Percentiles rank a stretch among this genome's conserved stretches.
phyloP scores from a whole-genome alignment of 2,888 invertebrate species.

The Catonia carolina region DNA sequence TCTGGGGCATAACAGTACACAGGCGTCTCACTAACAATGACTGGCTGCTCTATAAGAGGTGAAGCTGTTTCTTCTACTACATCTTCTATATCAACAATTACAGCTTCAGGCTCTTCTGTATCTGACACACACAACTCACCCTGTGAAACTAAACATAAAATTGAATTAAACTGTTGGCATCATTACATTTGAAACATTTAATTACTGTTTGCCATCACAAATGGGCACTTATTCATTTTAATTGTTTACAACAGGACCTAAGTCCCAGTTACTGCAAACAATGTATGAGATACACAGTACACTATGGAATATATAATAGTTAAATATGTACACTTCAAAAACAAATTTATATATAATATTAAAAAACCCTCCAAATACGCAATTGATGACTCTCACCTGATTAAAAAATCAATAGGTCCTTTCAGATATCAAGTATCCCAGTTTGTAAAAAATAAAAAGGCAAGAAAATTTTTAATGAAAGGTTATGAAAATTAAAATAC shows the following conservation, averaged over 20 bases:
- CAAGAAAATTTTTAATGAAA: neutral
- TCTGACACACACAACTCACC: constrained; percentile 1
- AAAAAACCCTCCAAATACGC: no score
- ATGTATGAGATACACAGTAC: no score
- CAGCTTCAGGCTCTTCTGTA: constrained; percentile 57
- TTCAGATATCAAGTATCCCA: no score
- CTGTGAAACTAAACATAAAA: neutral
- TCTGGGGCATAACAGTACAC: constrained; percentile 61
- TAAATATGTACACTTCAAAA: no score
- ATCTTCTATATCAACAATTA: constrained; percentile 74
- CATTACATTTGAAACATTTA: neutral
- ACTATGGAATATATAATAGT: no score
- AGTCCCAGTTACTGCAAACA: no score
- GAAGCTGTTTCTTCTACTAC: constrained; percentile 73
- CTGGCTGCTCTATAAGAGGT: constrained; percentile 58
- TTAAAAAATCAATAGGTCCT: no score
- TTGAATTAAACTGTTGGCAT: neutral
- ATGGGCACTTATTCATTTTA: no score
- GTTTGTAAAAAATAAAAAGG: neutral
- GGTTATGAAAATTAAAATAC: no score
- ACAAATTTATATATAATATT: no score
- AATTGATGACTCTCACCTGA: no score
- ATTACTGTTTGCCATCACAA: neutral
- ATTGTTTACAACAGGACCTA: no score
- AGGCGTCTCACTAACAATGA: constrained; percentile 58